phyloP scores from a whole-genome alignment of 1,140 invertebrate species.

The Yoshiicerus persimilis region DNA sequence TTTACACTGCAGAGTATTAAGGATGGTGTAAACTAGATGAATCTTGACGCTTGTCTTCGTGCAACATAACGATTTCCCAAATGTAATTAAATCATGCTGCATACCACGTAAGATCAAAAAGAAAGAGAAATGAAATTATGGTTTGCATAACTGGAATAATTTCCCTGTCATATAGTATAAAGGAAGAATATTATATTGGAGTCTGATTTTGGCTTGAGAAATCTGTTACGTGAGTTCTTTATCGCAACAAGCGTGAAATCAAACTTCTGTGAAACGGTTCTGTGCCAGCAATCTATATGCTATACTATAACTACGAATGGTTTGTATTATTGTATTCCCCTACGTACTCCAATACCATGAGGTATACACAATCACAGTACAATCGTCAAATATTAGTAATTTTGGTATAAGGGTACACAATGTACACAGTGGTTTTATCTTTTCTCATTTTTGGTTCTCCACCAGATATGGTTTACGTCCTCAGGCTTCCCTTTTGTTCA shows the following conservation, averaged over 20 bases:
- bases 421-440: background rate
- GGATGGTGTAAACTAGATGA: too few species aligned
- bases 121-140: too few species aligned
- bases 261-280: background rate
- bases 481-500: background rate
- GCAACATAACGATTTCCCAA: too few species aligned
- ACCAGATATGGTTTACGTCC: background rate
- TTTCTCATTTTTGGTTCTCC: background rate
- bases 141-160: too few species aligned
- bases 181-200: background rate
- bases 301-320: too few species aligned
- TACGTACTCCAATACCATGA: too few species aligned
- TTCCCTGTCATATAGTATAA: background rate
- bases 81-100: background rate
- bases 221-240: background rate
- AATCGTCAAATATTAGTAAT: background rate
- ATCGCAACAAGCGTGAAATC: background rate
- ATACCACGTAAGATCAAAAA: background rate
- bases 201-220: background rate
- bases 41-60: too few species aligned
- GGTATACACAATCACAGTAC: too few species aligned
- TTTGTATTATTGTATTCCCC: too few species aligned
- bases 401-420: background rate
- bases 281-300: background rate
- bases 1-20: too few species aligned